A percentile compares a stretch with the other conserved stretches of the same genome.
Evolutionary conservation across 1,140 invertebrate genomes (phyloP).

Genomic region (Ctenoplectra terminalis): DNA sequence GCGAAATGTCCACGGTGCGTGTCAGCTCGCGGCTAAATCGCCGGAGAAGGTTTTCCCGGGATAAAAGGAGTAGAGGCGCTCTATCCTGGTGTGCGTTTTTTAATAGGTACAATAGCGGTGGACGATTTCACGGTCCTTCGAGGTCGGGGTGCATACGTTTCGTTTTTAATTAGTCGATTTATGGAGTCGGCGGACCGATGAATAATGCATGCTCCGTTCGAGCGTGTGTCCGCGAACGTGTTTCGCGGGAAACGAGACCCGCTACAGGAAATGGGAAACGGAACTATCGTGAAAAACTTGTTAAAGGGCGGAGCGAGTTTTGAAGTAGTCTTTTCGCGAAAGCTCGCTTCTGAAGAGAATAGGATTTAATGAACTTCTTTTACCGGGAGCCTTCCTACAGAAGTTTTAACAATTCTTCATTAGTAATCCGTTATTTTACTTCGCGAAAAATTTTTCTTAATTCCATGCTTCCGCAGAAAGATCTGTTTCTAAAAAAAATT

Average conservation of each 20-base stretch:
- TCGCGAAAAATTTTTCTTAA: no score
- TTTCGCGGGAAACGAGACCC: background rate
- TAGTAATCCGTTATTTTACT: no score
- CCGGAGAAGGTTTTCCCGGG: background rate
- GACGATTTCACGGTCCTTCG: background rate
- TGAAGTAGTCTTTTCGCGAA: background rate
- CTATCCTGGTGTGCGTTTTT: background rate
- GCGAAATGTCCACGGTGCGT: background rate
- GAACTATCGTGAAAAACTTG: background rate
- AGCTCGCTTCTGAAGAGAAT: background rate
- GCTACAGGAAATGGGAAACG: conserved; percentile 12
- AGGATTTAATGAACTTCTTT: background rate
- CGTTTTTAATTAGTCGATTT: conserved; percentile 32
- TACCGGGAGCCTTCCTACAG: no score
- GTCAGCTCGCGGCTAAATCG: background rate
- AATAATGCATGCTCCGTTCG: conserved; percentile 4
- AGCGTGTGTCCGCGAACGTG: background rate
- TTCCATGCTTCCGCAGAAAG: no score
- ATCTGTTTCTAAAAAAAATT: background rate
- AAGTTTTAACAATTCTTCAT: background rate
- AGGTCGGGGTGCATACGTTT: conserved; percentile 17
- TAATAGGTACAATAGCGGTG: background rate
- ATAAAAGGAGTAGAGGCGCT: background rate
- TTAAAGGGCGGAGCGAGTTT: no score
- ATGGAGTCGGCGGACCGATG: background rate